A percentile compares a stretch with the other conserved stretches of the same genome.
Evolutionary conservation across 1,140 invertebrate species (phyloP).

Genomic region (Sesamia nonagrioides): DNA sequence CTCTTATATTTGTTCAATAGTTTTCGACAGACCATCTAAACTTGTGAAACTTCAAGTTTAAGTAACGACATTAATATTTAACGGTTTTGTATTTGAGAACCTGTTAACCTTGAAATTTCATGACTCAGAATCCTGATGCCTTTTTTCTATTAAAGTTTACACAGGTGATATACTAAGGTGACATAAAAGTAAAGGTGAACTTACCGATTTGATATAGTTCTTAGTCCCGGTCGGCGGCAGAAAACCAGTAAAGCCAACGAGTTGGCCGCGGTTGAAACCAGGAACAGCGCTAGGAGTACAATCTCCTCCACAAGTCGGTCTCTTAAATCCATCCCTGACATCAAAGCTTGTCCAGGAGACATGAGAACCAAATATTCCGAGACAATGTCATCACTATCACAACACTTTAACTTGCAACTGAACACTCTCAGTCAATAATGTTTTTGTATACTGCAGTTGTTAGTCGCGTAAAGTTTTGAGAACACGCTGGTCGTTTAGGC

Average conservation of each 20-base stretch:
- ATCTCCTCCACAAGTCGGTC: conserved; percentile 82
- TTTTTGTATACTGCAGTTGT: conserved; percentile 71
- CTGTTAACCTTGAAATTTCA: conserved; percentile 34
- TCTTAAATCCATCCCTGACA: conserved; percentile 81
- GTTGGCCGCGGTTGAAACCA: conserved; percentile 83
- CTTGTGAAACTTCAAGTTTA: conserved; percentile 39
- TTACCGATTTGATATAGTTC: conserved; percentile 87
- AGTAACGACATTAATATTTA: conserved; percentile 43
- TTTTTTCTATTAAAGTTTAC: conserved; percentile 25
- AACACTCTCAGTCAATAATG: conserved; percentile 76
- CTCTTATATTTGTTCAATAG: conserved; percentile 36
- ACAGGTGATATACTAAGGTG: not conserved
- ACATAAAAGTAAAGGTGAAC: conserved; percentile 54
- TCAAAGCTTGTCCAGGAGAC: conserved; percentile 83
- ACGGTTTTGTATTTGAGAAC: conserved; percentile 44
- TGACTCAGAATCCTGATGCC: conserved; percentile 10
- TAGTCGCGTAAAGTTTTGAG: conserved; percentile 83
- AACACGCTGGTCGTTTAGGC: conserved; percentile 75
- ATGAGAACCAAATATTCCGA: conserved; percentile 74
- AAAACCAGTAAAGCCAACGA: conserved; percentile 84
- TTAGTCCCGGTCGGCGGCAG: conserved; percentile 82
- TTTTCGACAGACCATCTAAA: conserved; percentile 4
- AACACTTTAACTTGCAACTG: conserved; percentile 73
- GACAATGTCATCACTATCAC: conserved; percentile 84
- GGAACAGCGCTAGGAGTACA: conserved; percentile 78